These are phyloP conservation scores for Melikaiella ostensackeni DNA, from an alignment of 2,888 invertebrate species.

Conservation along the genomic window DNA sequence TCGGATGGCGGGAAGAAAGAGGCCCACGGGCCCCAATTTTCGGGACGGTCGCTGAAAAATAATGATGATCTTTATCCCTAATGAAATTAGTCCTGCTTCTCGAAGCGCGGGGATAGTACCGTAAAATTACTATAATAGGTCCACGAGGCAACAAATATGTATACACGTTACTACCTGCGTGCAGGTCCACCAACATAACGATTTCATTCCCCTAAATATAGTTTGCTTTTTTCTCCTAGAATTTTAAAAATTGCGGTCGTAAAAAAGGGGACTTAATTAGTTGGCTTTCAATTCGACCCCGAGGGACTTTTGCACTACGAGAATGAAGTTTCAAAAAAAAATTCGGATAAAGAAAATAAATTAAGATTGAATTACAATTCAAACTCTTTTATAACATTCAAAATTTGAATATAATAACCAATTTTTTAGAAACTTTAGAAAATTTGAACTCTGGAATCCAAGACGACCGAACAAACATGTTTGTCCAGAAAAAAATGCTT, in stretches of 20 bases:
- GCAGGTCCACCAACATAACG: conserved; percentile 50
- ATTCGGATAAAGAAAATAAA: too few species aligned
- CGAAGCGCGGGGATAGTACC: conserved; percentile 71
- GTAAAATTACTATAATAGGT: conserved; percentile 76
- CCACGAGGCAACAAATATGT: conserved; percentile 57
- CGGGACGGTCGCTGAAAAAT: conserved; percentile 67
- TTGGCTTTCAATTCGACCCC: conserved; percentile 64
- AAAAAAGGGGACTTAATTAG: conserved; percentile 72
- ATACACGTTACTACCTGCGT: conserved; percentile 51
- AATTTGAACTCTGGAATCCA: too few species aligned
- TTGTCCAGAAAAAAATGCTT: too few species aligned
- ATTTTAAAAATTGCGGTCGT: conserved; percentile 74
- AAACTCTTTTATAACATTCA: too few species aligned
- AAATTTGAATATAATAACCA: too few species aligned
- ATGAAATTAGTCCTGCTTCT: conserved; percentile 75
- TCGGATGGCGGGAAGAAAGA: conserved; percentile 52
- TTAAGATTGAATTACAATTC: too few species aligned
- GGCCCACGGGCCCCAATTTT: conserved; percentile 62
- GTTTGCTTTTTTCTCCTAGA: conserved; percentile 69
- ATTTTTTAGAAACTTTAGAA: too few species aligned
- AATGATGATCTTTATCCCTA: conserved; percentile 77
- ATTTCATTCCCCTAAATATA: conserved; percentile 66
- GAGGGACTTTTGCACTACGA: conserved; percentile 49
- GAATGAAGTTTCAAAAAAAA: too few species aligned
- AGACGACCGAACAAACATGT: too few species aligned